phyloP scores from a whole-genome alignment of 2,113 vertebrate genomes.

The Hyaena hyaena region DNA sequence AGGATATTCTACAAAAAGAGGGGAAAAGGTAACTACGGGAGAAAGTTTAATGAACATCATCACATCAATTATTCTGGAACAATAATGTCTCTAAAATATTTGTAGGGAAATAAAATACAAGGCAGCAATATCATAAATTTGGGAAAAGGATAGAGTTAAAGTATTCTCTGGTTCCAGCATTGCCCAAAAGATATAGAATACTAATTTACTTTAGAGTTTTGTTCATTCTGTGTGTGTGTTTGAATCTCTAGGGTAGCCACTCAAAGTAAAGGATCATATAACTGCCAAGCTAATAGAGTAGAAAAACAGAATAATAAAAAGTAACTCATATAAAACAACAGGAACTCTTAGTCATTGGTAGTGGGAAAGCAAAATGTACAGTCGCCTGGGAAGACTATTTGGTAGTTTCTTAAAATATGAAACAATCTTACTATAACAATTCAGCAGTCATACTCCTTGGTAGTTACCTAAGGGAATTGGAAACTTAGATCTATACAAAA shows the following conservation, averaged over 20 bases:
- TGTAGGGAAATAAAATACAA: neutral
- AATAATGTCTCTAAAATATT: neutral
- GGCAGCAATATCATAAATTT: neutral
- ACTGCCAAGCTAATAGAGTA: neutral
- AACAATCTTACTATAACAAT: neutral
- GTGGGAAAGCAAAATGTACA: neutral
- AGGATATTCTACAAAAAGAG: neutral
- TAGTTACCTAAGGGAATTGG: neutral
- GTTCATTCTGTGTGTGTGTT: neutral
- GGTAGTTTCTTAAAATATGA: neutral
- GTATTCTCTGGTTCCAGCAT: neutral
- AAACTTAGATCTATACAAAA: neutral
- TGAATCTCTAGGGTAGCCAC: neutral
- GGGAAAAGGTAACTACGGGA: neutral
- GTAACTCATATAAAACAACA: neutral
- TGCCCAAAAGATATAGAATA: neutral
- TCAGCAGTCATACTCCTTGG: neutral
- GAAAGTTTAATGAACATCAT: neutral
- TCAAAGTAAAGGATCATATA: neutral
- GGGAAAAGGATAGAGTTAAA: neutral
- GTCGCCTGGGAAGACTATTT: neutral
- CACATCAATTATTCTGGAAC: neutral
- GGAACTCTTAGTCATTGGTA: neutral
- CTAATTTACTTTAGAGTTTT: neutral
- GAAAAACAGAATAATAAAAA: neutral